Evolutionary conservation across 1,140 invertebrate species (phyloP).

Genomic region (Pogonognathellus flavescens): DNA sequence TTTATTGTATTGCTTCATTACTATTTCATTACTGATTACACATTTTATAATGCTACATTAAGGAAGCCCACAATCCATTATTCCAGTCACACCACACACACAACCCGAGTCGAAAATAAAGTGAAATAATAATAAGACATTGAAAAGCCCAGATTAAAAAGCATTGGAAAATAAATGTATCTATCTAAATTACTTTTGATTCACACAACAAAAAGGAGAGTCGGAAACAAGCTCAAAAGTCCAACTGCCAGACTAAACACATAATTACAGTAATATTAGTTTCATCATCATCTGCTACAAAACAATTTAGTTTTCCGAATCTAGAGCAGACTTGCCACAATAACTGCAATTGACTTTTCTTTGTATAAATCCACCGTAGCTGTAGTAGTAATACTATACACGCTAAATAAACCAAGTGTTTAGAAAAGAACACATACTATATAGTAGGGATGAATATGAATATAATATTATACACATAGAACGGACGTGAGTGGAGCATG

Average conservation of each 20-base stretch:
- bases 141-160: neutral
- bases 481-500: neutral
- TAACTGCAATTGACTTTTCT: too few relatives aligned
- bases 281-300: constrained; percentile 27
- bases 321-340: constrained; percentile 7
- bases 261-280: constrained; percentile 41
- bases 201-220: too few relatives aligned
- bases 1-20: too few relatives aligned
- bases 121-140: constrained; percentile 11
- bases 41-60: too few relatives aligned
- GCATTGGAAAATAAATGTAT: neutral
- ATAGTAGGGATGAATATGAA: neutral
- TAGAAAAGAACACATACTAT: too few relatives aligned
- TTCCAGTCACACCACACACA: neutral
- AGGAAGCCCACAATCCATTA: too few relatives aligned
- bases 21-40: too few relatives aligned
- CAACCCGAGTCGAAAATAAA: neutral
- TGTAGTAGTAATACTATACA: too few relatives aligned
- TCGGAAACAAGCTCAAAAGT: neutral
- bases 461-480: neutral
- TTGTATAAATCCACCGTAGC: too few relatives aligned
- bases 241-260: constrained; percentile 3
- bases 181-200: constrained; percentile 9
- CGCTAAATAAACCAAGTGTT: too few relatives aligned
- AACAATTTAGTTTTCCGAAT: constrained; percentile 15